phyloP scores from a whole-genome alignment of 1,140 invertebrate genomes.

The Listronotus bonariensis region DNA sequence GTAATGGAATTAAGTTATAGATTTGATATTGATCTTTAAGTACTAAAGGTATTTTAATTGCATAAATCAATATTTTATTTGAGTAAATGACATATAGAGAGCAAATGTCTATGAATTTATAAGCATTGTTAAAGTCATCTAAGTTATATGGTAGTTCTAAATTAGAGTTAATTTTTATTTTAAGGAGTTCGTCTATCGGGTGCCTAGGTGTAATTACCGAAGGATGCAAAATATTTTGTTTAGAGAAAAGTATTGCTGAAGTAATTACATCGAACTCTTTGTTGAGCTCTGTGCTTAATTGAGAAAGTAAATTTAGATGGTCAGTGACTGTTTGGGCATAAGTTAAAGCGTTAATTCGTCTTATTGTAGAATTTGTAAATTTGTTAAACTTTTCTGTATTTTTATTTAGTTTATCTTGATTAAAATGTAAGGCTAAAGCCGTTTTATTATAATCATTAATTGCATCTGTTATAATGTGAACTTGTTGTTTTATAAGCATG shows the following conservation, averaged over 20 bases:
- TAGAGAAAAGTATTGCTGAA: constrained; percentile 31
- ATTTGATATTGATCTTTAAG: constrained; percentile 2
- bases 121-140: constrained; percentile 5
- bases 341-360: background rate
- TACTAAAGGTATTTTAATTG: constrained; percentile 15
- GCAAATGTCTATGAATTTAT: constrained; percentile 18
- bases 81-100: constrained; percentile 1
- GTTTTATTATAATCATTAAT: too few species aligned
- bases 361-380: too few species aligned
- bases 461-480: too few species aligned
- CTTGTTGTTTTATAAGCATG: too few species aligned
- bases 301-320: constrained; percentile 20
- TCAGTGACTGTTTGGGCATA: background rate
- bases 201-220: constrained; percentile 17
- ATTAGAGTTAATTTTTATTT: constrained; percentile 20
- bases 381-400: too few species aligned
- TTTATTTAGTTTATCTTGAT: too few species aligned
- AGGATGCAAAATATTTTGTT: too few species aligned
- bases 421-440: too few species aligned
- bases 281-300: constrained; percentile 18
- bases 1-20: constrained; percentile 12
- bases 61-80: constrained; percentile 8
- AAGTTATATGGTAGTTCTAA: constrained; percentile 18
- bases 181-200: constrained; percentile 4
- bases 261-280: constrained; percentile 29